Conservation (phyloP, 2,797 vertebrate species). For the Cephalopachus bancanus region DNA sequence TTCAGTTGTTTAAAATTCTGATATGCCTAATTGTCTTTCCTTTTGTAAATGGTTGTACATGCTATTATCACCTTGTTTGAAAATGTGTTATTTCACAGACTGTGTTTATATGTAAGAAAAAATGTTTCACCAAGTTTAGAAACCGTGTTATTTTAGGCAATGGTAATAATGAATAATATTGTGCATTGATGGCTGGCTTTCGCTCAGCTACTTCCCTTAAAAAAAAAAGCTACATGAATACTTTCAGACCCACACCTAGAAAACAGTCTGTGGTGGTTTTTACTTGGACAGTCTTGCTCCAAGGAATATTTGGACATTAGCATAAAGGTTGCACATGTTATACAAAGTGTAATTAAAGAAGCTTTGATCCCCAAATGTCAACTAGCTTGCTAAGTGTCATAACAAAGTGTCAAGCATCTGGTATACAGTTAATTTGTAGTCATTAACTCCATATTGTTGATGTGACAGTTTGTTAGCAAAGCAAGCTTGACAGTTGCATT, state of each 20-base stretch:
- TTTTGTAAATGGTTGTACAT: slow-evolving; percentile 83
- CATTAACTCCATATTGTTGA: slow-evolving; percentile 97
- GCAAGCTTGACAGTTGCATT: slow-evolving; percentile 93
- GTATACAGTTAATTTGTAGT: slow-evolving; percentile 96
- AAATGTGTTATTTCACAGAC: slow-evolving; percentile 84
- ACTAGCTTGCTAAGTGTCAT: slow-evolving; percentile 93
- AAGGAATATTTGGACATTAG: slow-evolving; percentile 91
- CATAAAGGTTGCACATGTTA: slow-evolving; percentile 92
- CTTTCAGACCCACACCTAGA: slow-evolving; percentile 79
- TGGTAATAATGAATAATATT: slow-evolving; percentile 80
- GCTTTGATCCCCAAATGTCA: slow-evolving; percentile 93
- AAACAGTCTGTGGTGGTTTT: slow-evolving; percentile 80
- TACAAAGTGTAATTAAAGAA: slow-evolving; percentile 92
- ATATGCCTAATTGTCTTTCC: slow-evolving; percentile 77
- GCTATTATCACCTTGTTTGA: slow-evolving; percentile 82
- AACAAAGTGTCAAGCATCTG: slow-evolving; percentile 94
- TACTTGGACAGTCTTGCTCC: slow-evolving; percentile 85
- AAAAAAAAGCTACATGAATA: slow-evolving; percentile 65
- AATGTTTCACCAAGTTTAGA: slow-evolving; percentile 80
- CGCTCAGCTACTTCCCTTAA: not conserved
- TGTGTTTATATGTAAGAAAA: slow-evolving; percentile 77
- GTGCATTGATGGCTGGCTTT: slow-evolving; percentile 71
- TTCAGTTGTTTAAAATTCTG: slow-evolving; percentile 76
- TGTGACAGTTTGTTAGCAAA: slow-evolving; percentile 96
- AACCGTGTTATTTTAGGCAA: slow-evolving; percentile 81